Base-by-base conservation (phyloP, 2,888 invertebrate species). In the Iselma pallidipennis region DNA sequence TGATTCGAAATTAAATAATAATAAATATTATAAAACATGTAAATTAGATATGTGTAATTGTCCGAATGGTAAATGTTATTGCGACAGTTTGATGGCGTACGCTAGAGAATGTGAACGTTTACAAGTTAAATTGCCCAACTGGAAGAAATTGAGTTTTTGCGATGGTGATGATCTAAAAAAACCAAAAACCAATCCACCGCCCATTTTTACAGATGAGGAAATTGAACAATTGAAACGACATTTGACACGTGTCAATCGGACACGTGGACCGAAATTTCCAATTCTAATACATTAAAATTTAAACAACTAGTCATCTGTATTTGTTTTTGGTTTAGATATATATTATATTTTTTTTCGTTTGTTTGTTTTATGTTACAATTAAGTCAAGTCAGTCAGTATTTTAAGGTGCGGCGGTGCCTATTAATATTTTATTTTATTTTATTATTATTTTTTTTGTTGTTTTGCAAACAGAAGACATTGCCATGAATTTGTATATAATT, bases 51-150 rank as follows among this genome's bases (percentile, higher is more conserved):
- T 94, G 82, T 95, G 95, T 77, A 93, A 94, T 75, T 96, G 96
- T 80, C 89, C 91, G 2, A 86, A 87, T 12, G 86, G 87, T 60
- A 86, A 87, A 74, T 96, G 96, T 74, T 92, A 95, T 78, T 96
- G 96, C 80, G 94, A 95, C 70, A 91, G 94, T 64, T 89, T 96
- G 74, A 89, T 90, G 57, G 96, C 96, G 2, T 96, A 96, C 77
- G 92, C 92, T 0, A 89, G 94, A 68, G 94, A 94, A 79, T 96
- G 96, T 77, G 86, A 89, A 65, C 85, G 94, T 21, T 81, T 91
- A 42, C 94, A 94, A 0, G 90, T 91, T 0, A 84, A 86, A 63
- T 82, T 92, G 49, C 83, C 83, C 0, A 86, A 89, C 67, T 95
- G 95, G 95, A 85, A 89, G 63, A 83, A 84, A 51, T 84, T 85